These are phyloP conservation scores for Otis tarda DNA, from an alignment of 2,113 vertebrate species.

Conservation along the genomic window DNA sequence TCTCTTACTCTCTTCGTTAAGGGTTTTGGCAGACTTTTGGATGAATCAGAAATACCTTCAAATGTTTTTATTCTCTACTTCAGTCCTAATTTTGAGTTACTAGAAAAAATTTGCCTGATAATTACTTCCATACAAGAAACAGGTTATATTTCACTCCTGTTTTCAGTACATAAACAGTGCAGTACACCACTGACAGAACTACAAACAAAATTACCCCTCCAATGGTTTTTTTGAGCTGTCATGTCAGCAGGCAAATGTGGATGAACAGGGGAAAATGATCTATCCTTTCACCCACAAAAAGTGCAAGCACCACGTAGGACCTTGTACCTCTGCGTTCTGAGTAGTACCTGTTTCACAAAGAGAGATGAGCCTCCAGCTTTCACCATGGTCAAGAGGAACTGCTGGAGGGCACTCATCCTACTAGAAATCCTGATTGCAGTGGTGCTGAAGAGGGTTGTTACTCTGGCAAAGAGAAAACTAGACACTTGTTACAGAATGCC, in stretches of 20 bases:
- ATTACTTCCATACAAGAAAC: background rate
- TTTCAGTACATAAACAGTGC: background rate
- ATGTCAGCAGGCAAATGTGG: background rate
- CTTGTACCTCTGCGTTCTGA: background rate
- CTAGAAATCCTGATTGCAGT: background rate
- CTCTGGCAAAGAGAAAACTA: background rate
- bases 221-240: background rate
- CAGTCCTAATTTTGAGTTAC: background rate
- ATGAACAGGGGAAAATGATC: background rate
- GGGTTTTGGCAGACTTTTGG: background rate
- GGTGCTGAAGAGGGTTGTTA: background rate
- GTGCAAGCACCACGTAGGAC: background rate
- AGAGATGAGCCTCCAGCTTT: background rate
- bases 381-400: background rate
- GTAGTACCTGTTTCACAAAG: background rate
- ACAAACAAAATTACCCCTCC: background rate
- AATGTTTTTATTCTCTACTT: background rate
- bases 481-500: background rate
- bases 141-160: background rate
- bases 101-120: background rate
- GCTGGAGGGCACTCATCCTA: background rate
- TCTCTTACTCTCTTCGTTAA: background rate
- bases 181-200: background rate
- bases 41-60: background rate
- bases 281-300: background rate